Evolutionary conservation across 2,888 invertebrate species (phyloP).

Genomic region (Tenthredo distinguenda): DNA sequence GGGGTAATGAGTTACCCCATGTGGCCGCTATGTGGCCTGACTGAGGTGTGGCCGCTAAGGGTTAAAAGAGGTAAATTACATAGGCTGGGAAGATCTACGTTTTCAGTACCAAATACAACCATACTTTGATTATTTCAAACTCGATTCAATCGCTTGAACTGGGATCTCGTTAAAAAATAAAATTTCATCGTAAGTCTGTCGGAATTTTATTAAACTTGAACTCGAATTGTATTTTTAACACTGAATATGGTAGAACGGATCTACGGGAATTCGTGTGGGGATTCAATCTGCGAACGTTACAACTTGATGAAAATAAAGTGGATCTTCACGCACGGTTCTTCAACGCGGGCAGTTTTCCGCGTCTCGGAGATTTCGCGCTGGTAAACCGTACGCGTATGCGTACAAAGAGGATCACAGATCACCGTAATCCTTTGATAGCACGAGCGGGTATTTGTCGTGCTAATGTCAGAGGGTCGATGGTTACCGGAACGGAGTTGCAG

Average conservation of each 20-base stretch:
- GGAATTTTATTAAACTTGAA: neutral
- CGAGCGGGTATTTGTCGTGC: slow-evolving; percentile 65
- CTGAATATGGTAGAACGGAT: neutral
- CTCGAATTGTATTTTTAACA: neutral
- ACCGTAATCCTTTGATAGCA: slow-evolving; percentile 65
- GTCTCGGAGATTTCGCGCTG: slow-evolving; percentile 20
- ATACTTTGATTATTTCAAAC: neutral
- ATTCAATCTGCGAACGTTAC: neutral
- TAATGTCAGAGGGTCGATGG: slow-evolving; percentile 64
- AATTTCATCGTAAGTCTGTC: neutral
- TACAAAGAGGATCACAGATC: slow-evolving; percentile 51
- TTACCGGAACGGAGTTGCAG: slow-evolving; percentile 34
- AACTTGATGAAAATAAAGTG: slow-evolving; percentile 22
- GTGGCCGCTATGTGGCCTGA: no score
- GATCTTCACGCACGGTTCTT: neutral
- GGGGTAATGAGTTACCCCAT: no score
- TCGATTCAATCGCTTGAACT: neutral
- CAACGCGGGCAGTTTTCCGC: slow-evolving; percentile 52
- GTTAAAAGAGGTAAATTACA: neutral
- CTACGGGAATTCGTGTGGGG: neutral
- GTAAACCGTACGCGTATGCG: slow-evolving; percentile 36
- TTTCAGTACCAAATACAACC: neutral
- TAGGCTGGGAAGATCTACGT: neutral
- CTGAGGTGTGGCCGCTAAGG: no score
- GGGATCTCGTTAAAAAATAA: neutral